Base-by-base conservation (phyloP, 2,797 vertebrate genomes). In the Falco berigora region DNA sequence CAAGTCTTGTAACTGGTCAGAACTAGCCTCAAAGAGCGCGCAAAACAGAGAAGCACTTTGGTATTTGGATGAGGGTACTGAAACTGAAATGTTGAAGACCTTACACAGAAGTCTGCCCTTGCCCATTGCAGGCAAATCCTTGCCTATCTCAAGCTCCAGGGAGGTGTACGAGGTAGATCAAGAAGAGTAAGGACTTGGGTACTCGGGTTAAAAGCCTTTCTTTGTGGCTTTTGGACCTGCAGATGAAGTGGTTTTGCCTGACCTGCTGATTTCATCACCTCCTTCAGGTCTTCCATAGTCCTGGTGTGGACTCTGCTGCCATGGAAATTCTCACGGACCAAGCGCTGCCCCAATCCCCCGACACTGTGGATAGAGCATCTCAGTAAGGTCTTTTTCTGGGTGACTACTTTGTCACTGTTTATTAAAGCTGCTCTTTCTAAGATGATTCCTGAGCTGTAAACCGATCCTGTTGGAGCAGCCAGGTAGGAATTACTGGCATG, bases 381-480 rank as follows among this genome's bases (percentile, higher is more conserved):
- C 24, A 52, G 19, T 10, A 67, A 59, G 1, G 0, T 12, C 38
- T 47, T 61, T 42, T 71, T 56, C 22, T 52, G 25, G 18, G 27
- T 49, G 52, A 44, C 40, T 28, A 8, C 42, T 69, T 18, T 56
- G 62, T 6, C 21, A 16, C 44, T 34, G n/a, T 6, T 81, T 53
- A 66, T 78, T 67, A 56, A 75, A 86, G 25, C 10, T 58, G 30
- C 19, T 78, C n/a, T 30, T 68, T 38, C 36, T 28, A 5, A 90
- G 69, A 14, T 42, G 36, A 38, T 63, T 75, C 19, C 55, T 75
- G 77, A 78, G 38, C 58, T 92, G 46, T 13, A 50, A 66, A 36
- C 5, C 0, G 10, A 44, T n/a, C 8, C 38, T 6, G 3, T 8
- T 34, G 75, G 61, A 34, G 78, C 0, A 0, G 53, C 49, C 76